phyloP scores from a whole-genome alignment of 2,888 invertebrate species.

The Athetis lepigone region DNA sequence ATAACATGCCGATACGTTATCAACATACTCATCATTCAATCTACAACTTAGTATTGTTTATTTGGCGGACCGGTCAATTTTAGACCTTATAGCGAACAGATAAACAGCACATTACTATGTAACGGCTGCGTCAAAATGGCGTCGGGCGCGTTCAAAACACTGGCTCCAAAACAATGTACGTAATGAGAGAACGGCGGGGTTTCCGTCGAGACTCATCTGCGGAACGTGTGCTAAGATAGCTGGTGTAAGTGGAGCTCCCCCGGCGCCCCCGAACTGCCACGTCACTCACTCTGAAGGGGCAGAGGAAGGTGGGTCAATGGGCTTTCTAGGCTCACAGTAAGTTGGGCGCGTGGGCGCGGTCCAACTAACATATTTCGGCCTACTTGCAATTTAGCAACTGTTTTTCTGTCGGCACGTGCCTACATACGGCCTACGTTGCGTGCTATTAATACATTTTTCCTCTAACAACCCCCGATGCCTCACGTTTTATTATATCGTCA shows the following conservation, averaged over 20 bases:
- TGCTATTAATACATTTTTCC: slow-evolving; percentile 60
- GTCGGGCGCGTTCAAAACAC: slow-evolving; percentile 75
- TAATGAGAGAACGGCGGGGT: slow-evolving; percentile 79
- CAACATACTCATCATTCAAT: slow-evolving; percentile 67
- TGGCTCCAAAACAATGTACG: slow-evolving; percentile 75
- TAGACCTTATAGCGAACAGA: slow-evolving; percentile 56
- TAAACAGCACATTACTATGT: slow-evolving; percentile 61
- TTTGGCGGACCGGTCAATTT: slow-evolving; percentile 43
- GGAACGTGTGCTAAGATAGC: slow-evolving; percentile 72
- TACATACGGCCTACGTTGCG: slow-evolving; percentile 65
- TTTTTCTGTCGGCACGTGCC: slow-evolving; percentile 75
- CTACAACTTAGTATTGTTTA: slow-evolving; percentile 62
- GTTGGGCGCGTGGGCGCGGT: slow-evolving; percentile 74
- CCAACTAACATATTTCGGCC: slow-evolving; percentile 77
- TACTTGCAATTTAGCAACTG: slow-evolving; percentile 80
- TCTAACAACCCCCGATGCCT: slow-evolving; percentile 44
- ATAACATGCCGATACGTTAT: slow-evolving; percentile 61
- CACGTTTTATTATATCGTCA: slow-evolving; percentile 44
- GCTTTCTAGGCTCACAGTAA: slow-evolving; percentile 71
- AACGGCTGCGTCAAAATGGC: slow-evolving; percentile 63
- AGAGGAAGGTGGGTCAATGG: slow-evolving; percentile 77
- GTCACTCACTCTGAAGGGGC: slow-evolving; percentile 63
- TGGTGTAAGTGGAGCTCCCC: slow-evolving; percentile 64
- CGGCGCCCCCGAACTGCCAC: slow-evolving; percentile 55
- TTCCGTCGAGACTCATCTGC: slow-evolving; percentile 77